Percentiles rank a stretch among this genome's conserved stretches.
phyloP scores from a whole-genome alignment of 92 coral and sea anemone species.

The Anthopleura xanthogrammica region DNA sequence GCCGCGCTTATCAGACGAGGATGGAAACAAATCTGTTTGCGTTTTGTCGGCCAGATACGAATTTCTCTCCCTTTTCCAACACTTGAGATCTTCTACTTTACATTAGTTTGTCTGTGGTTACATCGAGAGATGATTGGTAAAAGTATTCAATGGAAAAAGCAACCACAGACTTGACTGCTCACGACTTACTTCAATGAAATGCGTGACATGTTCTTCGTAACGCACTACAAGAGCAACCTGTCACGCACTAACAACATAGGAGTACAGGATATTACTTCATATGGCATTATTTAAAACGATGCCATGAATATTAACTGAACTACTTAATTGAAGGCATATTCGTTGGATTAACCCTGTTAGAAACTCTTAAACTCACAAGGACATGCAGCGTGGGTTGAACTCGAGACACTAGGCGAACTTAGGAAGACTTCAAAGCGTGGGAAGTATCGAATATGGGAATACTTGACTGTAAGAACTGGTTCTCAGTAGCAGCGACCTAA shows the following conservation, averaged over 20 bases:
- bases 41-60: neutral
- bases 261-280: neutral
- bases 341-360: no score
- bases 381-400: no score
- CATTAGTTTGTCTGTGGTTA: neutral
- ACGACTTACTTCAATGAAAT: neutral
- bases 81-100: neutral
- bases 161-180: neutral
- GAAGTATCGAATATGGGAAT: no score
- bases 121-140: conserved; percentile 1
- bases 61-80: neutral
- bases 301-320: no score
- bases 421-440: no score
- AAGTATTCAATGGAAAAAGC: neutral
- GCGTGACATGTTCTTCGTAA: neutral
- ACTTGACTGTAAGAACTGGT: no score
- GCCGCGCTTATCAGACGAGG: neutral
- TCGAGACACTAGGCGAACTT: no score
- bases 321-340: no score
- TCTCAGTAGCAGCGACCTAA: no score
- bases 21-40: neutral
- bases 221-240: neutral
- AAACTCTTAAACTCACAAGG: no score
- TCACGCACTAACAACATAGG: neutral
- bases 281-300: no score